Base-by-base conservation (phyloP, 2,888 invertebrate genomes). In the Cerceris ruficornis region DNA sequence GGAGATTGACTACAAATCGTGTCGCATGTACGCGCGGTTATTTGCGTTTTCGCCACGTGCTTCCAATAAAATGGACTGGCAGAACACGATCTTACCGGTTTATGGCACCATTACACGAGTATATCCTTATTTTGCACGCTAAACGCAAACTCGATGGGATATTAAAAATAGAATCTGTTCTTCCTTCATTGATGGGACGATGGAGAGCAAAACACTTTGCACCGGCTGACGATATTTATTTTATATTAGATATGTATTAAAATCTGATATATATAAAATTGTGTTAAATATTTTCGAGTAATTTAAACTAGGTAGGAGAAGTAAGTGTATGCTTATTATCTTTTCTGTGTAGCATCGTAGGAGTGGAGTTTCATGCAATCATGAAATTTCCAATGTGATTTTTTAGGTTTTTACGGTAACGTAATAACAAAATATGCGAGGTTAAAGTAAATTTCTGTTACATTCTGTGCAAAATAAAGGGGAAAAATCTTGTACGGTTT, bases 21-120 rank as follows among this genome's bases (percentile, higher is more conserved):
- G 15, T 59, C 55, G 28, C 49, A 49, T 52, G 55, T 62, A 62
- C 50, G 43, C 57, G 52, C 28, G 57, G 59, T 50, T 64, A 54
- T 59, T 69, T 76, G 62, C 65, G 11, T 69, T 77, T 69, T 70
- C 69, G 49, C 62, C 62, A 61, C 39, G 64, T 59, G 70, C 64
- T 77, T 67, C 49, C 67, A 66, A 69, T 74, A 74, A 69, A 69
- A 52, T 39, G 17, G 59, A 39, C 39, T 43, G 66, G 28, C 43
- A 46, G 9, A 42, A 14, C 9, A 6, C n/a, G 54, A 60, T 60
- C 60, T 17, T 46, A n/a, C 52, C 52, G 52, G 13, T 52, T 52
- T 52, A 52, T 52, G 52, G 52, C 14, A 13, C 52, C n/a, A 52
- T n/a, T 14, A 14, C 52, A n/a, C 14, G 52, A 13, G 8, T 39